phyloP scores from a whole-genome alignment of 2,797 vertebrate genomes.

The Oophaga sylvatica region DNA sequence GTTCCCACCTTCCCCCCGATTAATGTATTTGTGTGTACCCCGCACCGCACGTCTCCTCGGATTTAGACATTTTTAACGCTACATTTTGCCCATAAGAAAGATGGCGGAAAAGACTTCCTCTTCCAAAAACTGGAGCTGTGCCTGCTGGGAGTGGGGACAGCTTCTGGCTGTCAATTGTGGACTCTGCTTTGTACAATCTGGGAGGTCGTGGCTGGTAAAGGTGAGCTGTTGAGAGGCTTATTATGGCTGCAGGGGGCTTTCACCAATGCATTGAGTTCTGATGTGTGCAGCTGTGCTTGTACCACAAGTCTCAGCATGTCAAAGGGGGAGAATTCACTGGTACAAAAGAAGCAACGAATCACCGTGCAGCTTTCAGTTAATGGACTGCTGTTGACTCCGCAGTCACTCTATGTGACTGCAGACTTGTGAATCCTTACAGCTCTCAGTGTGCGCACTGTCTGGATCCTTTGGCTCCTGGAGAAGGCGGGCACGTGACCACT shows the following conservation, averaged over 20 bases:
- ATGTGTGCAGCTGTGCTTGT: neutral
- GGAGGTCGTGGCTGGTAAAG: neutral
- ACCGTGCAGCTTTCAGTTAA: no score
- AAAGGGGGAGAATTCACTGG: no score
- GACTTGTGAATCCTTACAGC: no score
- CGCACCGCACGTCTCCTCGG: neutral
- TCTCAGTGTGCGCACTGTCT: no score
- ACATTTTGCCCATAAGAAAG: conserved; percentile 31
- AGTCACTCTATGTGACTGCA: no score
- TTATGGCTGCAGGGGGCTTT: no score
- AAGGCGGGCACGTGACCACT: no score
- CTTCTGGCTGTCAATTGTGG: neutral
- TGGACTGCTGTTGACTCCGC: no score
- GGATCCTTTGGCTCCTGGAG: no score
- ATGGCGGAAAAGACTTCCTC: conserved; percentile 19
- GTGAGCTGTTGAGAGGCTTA: neutral
- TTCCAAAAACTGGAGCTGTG: neutral
- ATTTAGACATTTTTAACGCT: no score
- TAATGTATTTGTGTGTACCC: neutral
- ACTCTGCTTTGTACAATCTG: neutral
- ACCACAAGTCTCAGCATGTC: neutral
- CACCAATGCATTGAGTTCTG: neutral
- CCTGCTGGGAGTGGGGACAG: neutral
- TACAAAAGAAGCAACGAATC: no score
- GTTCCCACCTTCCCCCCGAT: neutral